Conservation (phyloP, 1,140 invertebrate genomes). For the Apis florea region DNA sequence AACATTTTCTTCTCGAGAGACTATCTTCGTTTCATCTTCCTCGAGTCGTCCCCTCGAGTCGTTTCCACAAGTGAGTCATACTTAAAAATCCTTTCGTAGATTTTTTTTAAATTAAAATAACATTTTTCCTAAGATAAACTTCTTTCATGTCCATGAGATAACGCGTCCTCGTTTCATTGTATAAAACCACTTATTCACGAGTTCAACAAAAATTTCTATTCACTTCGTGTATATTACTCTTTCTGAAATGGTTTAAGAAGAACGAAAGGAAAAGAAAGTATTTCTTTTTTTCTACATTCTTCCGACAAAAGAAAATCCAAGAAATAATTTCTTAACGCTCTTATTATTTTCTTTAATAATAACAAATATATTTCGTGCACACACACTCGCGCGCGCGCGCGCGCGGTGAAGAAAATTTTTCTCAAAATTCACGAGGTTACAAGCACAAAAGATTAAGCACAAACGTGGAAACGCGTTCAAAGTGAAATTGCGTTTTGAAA, state of each 20-base stretch:
- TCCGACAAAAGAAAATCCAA: too few relatives aligned
- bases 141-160: not conserved
- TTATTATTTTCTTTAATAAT: too few relatives aligned
- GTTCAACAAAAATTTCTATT: not conserved
- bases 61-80: too few relatives aligned
- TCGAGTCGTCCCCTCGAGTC: not conserved
- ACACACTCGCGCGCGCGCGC: too few relatives aligned
- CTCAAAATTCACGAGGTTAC: not conserved
- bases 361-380: too few relatives aligned
- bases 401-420: too few relatives aligned
- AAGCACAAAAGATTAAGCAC: too few relatives aligned
- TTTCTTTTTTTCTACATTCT: too few relatives aligned
- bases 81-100: not conserved
- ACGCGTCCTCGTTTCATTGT: not conserved
- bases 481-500: not conserved
- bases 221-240: not conserved
- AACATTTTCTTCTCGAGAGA: conserved; percentile 69
- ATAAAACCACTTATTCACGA: not conserved
- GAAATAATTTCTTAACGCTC: too few relatives aligned
- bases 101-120: too few relatives aligned
- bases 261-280: too few relatives aligned
- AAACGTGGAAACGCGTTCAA: not conserved
- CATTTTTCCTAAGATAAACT: not conserved
- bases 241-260: too few relatives aligned
- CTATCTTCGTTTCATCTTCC: not conserved